These are phyloP conservation scores for Habropoda laboriosa DNA, from an alignment of 1,140 invertebrate genomes.

Conservation along the genomic window DNA sequence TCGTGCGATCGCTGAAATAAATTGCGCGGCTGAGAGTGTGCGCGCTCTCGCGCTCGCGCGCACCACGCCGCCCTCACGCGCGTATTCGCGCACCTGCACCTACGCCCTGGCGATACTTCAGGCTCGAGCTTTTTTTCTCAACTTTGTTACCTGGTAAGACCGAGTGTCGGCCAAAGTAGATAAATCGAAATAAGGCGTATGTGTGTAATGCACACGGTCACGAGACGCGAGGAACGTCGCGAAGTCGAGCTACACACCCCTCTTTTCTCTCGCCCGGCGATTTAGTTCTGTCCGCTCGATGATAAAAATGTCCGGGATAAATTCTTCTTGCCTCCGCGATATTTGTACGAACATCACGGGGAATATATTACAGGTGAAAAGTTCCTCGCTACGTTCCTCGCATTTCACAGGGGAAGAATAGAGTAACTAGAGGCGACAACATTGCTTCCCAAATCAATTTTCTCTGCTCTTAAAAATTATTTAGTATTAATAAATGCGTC, in stretches of 20 bases:
- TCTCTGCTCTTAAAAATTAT: too few relatives aligned
- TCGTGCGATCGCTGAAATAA: constrained; percentile 59
- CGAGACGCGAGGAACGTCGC: constrained; percentile 3
- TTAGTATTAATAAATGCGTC: too few relatives aligned
- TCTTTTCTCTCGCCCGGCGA: too few relatives aligned
- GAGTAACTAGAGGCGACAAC: too few relatives aligned
- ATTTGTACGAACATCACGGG: not conserved
- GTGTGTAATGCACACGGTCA: constrained; percentile 25
- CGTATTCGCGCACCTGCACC: constrained; percentile 57
- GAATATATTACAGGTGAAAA: too few relatives aligned
- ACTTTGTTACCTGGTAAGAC: not conserved
- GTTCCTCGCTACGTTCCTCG: too few relatives aligned
- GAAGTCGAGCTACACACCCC: not conserved
- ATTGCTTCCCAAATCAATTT: too few relatives aligned
- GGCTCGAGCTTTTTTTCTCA: not conserved
- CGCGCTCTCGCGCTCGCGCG: not conserved
- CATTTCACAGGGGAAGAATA: too few relatives aligned
- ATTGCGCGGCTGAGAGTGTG: constrained; percentile 39
- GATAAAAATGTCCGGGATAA: constrained; percentile 9
- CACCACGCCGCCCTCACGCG: not conserved
- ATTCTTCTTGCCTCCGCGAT: too few relatives aligned
- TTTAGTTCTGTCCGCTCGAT: not conserved
- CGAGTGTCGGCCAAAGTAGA: constrained; percentile 48
- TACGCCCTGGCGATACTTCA: constrained; percentile 52
- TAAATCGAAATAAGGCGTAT: constrained; percentile 55